Evolutionary conservation across 2,113 vertebrate genomes (phyloP), one percentile per base, ranked within the genome.

Genomic region (Microcebus murinus): DNA sequence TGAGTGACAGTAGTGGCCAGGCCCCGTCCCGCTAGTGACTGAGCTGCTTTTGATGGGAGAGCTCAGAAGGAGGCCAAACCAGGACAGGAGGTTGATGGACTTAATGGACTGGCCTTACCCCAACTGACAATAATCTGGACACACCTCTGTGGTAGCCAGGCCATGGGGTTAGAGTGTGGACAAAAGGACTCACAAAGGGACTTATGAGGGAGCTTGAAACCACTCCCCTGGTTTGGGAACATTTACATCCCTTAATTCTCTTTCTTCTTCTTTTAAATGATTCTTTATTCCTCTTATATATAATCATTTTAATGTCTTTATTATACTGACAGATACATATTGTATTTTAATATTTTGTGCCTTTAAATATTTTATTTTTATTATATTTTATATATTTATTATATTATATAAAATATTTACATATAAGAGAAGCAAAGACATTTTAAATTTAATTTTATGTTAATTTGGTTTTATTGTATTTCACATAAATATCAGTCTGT

Each of bases 241-340:
- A 59, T 73, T 86, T 82, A 34, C 2, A 65, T 80, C 27, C 23
- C 8, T 87, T 65, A 70, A 71, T 91, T 96, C 67, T 92, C 34
- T 86, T 70, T 84, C 17, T 82, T 79, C 42, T 31, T 83, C 85
- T 85, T 83, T 77, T 73, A 70, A 59, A 57, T 63, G 13, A 65
- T 50, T 29, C 79, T n/a, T 57, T 55, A 80, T 91, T 87, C 20
- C 18, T 74, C 42, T 74, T 27, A 45, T 2, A 48, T 74, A 18
- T 48, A 74, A 45, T 45, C 29, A 91, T 73, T 89, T 89, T 86
- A 84, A 88, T 63, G 11, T 65, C 15, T 94, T 93, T 96, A n/a
- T 36, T 93, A 74, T 74, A 63, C 27, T 63, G 61, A 63, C 61
- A 57, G 20, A 63, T 63, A 63, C 61, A 63, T 63, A 63, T 29